Evolutionary conservation across 2,888 invertebrate species (phyloP).

Genomic region (Serripes groenlandicus): DNA sequence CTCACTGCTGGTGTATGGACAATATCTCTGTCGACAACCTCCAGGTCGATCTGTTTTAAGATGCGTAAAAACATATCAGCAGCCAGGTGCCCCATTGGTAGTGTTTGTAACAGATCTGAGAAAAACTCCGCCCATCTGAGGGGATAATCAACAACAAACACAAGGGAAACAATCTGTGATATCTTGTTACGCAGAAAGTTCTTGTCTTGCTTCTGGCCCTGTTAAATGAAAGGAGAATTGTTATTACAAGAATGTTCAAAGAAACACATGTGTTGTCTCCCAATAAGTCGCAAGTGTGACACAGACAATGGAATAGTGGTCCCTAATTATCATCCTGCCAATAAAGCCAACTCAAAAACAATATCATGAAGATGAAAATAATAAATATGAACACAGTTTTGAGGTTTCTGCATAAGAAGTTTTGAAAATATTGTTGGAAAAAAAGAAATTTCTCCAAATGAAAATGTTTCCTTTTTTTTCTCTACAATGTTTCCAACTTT

Average conservation of each 20-base stretch:
- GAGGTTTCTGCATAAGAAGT: neutral
- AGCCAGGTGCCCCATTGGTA: slow-evolving; percentile 84
- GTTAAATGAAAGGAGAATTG: neutral
- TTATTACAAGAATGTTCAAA: no score
- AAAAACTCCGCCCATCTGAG: slow-evolving; percentile 88
- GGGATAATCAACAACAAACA: slow-evolving; percentile 88
- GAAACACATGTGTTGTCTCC: no score
- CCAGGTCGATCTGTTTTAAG: slow-evolving; percentile 88
- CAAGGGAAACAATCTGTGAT: slow-evolving; percentile 88
- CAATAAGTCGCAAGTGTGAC: no score
- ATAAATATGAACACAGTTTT: no score
- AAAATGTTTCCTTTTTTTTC: neutral
- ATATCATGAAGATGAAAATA: no score
- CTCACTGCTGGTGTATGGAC: slow-evolving; percentile 83
- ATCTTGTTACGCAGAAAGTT: slow-evolving; percentile 88
- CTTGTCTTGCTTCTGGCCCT: slow-evolving; percentile 79
- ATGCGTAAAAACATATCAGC: slow-evolving; percentile 88
- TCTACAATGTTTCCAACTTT: neutral
- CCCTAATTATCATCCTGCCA: no score
- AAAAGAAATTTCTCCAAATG: neutral
- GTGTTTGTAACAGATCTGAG: slow-evolving; percentile 86
- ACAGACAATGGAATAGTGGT: no score
- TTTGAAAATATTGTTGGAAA: neutral
- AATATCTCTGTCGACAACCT: slow-evolving; percentile 88
- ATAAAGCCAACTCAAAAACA: no score